These are phyloP conservation scores for Coecobrya sp. DNA, from an alignment of 2,888 invertebrate genomes.

Conservation along the genomic window DNA sequence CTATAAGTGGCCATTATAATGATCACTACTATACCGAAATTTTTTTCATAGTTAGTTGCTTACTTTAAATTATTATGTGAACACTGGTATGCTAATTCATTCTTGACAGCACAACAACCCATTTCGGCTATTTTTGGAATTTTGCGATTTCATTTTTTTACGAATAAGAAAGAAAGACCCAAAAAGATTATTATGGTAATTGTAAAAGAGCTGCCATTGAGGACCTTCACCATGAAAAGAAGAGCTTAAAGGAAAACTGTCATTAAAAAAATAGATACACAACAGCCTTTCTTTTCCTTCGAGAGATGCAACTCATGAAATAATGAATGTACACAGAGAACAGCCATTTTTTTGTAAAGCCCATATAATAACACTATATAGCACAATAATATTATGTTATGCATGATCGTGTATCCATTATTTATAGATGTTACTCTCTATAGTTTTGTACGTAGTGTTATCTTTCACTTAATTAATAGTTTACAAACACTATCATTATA, in stretches of 20 bases:
- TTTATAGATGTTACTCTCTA: not conserved
- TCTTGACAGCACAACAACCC: constrained; percentile 53
- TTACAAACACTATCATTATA: constrained; percentile 10
- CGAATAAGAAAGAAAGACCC: not conserved
- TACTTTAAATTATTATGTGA: constrained; percentile 36
- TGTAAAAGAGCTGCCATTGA: constrained; percentile 27
- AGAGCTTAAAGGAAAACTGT: constrained; percentile 23
- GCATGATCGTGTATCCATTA: not conserved
- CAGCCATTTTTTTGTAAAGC: too few relatives aligned
- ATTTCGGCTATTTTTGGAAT: constrained; percentile 68
- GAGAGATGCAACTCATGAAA: not conserved
- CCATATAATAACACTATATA: too few relatives aligned
- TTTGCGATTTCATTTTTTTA: constrained; percentile 56
- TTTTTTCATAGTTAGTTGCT: not conserved
- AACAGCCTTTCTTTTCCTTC: not conserved
- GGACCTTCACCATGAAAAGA: constrained; percentile 71
- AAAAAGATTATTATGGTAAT: constrained; percentile 25
- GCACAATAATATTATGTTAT: too few relatives aligned
- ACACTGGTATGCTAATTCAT: constrained; percentile 59
- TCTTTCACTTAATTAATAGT: constrained; percentile 20
- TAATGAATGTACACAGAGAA: too few relatives aligned
- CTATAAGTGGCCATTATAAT: not conserved
- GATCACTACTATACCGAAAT: not conserved
- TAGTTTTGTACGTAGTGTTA: not conserved
- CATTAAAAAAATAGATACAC: not conserved